These are phyloP conservation scores for Mythimna vitellina DNA, from an alignment of 2,888 invertebrate genomes.

Conservation along the genomic window DNA sequence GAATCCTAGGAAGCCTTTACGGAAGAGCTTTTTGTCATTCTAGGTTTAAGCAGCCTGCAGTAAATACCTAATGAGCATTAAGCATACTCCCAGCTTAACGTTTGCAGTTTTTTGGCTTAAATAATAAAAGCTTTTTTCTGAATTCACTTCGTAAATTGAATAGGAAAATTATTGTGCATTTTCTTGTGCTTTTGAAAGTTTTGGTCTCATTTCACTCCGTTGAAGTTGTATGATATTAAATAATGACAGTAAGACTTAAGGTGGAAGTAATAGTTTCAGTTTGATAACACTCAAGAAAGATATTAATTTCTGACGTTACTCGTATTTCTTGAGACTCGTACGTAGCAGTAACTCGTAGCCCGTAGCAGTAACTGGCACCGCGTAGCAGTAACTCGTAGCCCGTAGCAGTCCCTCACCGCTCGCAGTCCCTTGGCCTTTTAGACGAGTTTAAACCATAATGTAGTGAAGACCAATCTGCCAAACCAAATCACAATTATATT, in stretches of 20 bases:
- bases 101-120: conserved; percentile 9
- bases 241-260: conserved; percentile 3
- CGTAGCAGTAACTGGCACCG: not conserved
- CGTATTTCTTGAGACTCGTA: not conserved
- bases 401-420: not conserved
- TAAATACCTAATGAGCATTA: conserved; percentile 58
- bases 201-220: not conserved
- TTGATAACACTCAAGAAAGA: not conserved
- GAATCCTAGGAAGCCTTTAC: conserved; percentile 50
- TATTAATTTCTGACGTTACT: not conserved
- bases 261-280: not conserved
- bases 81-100: conserved; percentile 35
- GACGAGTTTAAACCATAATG: no score
- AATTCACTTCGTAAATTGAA: not conserved
- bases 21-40: conserved; percentile 55
- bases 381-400: conserved; percentile 2
- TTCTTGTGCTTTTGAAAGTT: not conserved
- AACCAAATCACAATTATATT: no score
- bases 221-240: not conserved
- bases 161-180: not conserved
- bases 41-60: conserved; percentile 52
- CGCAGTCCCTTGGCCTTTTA: not conserved
- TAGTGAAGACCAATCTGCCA: not conserved
- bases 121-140: conserved; percentile 19
- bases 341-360: not conserved